phyloP scores from a whole-genome alignment of 2,797 vertebrate species.

The Pantherophis vulpinus region DNA sequence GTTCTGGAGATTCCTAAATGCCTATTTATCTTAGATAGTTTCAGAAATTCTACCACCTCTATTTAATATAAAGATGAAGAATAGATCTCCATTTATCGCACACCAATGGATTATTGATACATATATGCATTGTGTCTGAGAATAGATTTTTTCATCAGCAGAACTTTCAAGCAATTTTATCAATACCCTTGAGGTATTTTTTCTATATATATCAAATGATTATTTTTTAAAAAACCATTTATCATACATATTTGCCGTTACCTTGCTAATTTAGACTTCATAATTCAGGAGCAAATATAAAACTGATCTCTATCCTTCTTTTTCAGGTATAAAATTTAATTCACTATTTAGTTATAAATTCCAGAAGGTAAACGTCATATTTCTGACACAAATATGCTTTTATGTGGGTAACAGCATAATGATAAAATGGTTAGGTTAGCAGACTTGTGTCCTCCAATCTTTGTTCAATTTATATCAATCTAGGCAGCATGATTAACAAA shows the following conservation, averaged over 20 bases:
- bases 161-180: neutral
- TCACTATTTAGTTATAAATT: neutral
- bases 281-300: neutral
- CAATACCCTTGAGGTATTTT: neutral
- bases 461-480: neutral
- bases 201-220: neutral
- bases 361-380: neutral
- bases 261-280: neutral
- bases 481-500: neutral
- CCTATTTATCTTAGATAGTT: neutral
- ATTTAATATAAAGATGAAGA: neutral
- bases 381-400: neutral
- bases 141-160: neutral
- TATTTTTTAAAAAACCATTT: neutral
- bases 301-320: neutral
- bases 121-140: neutral
- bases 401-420: neutral
- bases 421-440: neutral
- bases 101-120: neutral
- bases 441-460: neutral
- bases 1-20: neutral
- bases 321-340: neutral
- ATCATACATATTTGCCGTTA: neutral
- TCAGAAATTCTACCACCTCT: neutral
- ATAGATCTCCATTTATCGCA: neutral